These are phyloP conservation scores for Malurus splendens DNA, from an alignment of 2,797 vertebrate genomes.

Conservation along the genomic window DNA sequence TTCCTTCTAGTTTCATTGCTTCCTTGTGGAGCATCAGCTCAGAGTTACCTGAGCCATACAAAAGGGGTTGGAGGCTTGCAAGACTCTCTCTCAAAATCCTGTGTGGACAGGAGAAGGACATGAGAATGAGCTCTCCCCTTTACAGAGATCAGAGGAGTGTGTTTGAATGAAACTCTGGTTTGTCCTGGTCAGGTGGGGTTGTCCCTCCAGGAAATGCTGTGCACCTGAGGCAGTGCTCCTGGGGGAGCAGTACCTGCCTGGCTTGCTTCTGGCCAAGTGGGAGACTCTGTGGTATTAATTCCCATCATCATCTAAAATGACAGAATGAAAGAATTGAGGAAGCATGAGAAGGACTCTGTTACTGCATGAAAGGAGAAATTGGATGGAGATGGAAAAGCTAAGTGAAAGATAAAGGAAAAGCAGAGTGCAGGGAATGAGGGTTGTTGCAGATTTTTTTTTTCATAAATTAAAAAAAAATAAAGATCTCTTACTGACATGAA, in stretches of 20 bases:
- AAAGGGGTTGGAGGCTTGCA: neutral
- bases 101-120: neutral
- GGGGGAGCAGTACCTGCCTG: neutral
- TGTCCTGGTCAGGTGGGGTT: neutral
- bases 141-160: neutral
- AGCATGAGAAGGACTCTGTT: neutral
- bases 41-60: neutral
- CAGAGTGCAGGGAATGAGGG: neutral
- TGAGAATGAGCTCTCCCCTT: neutral
- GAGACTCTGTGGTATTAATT: neutral
- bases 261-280: neutral
- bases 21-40: neutral
- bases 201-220: neutral
- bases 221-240: neutral
- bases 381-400: neutral
- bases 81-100: neutral
- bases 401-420: neutral
- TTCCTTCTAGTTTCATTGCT: neutral
- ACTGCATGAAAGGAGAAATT: neutral
- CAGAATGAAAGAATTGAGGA: neutral
- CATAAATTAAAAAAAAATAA: neutral
- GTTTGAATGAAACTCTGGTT: neutral
- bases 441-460: neutral
- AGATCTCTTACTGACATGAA: accelerated
- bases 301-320: neutral